These are phyloP conservation scores for Meandrina meandrites DNA, from an alignment of 92 coral and sea anemone species.

Conservation along the genomic window DNA sequence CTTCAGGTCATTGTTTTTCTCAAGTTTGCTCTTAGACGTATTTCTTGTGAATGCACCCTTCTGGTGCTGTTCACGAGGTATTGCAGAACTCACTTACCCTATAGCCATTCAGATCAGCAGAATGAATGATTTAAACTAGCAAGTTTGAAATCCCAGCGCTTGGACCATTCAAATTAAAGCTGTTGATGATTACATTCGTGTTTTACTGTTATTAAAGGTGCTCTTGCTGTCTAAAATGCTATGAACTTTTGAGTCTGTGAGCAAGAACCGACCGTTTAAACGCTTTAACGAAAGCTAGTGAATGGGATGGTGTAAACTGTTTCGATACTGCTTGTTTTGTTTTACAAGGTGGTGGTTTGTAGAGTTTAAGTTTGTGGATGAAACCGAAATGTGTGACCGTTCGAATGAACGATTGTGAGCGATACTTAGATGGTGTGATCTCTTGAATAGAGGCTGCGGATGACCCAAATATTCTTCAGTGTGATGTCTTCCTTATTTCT, in stretches of 20 bases:
- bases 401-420: neutral
- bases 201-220: neutral
- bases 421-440: neutral
- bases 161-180: neutral
- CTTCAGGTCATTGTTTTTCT: neutral
- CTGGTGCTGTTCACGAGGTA: neutral
- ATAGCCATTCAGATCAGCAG: neutral
- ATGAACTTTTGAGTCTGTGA: neutral
- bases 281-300: neutral
- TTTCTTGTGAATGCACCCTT: neutral
- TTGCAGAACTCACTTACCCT: neutral
- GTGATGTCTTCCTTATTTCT: neutral
- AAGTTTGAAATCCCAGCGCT: neutral
- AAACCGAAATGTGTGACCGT: neutral
- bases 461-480: neutral
- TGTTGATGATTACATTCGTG: neutral
- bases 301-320: neutral
- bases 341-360: neutral
- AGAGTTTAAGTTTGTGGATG: neutral
- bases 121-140: neutral
- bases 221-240: neutral
- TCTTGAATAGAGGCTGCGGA: neutral
- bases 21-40: too few species aligned
- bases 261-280: neutral
- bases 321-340: neutral